These are phyloP conservation scores for Drosophila anomelani DNA, from an alignment of 2,888 invertebrate species.

Conservation along the genomic window DNA sequence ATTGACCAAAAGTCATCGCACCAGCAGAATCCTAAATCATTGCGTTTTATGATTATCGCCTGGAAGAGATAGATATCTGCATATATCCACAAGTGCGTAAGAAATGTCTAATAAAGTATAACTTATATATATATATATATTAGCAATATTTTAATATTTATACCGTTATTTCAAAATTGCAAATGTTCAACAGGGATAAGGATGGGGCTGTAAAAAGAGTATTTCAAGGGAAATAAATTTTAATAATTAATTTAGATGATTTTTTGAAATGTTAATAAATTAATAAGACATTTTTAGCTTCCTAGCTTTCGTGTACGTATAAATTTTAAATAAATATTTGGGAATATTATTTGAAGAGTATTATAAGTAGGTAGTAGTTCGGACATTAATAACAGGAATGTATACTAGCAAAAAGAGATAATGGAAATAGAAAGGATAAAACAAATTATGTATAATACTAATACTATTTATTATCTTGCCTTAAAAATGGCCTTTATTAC, in stretches of 20 bases:
- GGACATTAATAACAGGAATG: not conserved
- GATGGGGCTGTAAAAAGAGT: too few species aligned
- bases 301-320: not conserved
- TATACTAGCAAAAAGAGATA: not conserved
- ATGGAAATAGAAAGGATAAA: not conserved
- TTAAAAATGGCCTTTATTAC: not conserved
- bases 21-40: constrained; percentile 23
- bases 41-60: constrained; percentile 1
- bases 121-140: not conserved
- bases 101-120: not conserved
- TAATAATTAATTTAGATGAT: not conserved
- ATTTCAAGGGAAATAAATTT: not conserved
- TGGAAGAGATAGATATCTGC: not conserved
- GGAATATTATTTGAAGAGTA: not conserved
- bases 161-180: not conserved
- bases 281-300: too few species aligned
- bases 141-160: not conserved
- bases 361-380: not conserved
- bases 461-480: not conserved
- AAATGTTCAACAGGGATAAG: too few species aligned
- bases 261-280: too few species aligned
- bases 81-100: not conserved
- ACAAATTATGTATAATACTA: not conserved
- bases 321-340: not conserved
- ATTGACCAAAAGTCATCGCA: constrained; percentile 52